Base-by-base conservation (phyloP, 2,888 invertebrate species). In the Cantharis rufa region DNA sequence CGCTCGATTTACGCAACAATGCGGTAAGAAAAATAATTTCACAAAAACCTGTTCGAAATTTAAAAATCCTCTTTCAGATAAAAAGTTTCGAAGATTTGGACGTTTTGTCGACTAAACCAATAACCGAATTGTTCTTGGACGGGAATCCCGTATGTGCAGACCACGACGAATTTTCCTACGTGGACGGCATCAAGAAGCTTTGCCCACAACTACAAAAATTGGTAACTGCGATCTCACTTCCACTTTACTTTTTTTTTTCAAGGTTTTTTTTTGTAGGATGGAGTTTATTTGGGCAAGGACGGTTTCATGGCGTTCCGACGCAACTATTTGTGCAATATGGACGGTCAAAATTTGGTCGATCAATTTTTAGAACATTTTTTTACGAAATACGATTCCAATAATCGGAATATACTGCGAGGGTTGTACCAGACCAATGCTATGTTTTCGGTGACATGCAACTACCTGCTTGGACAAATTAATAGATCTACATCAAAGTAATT, bases 141-240 rank as follows among this genome's bases (percentile, higher is more conserved):
- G 93, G 92, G 0, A 95, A 95, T 88, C 93, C 93, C 0, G 82
- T 95, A 0, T 94, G 94, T 84, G 90, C 90, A 71, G 91, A 92
- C 82, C 93, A 91, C 83, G 91, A 91, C 72, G 89, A 91, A 0
- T 86, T 88, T 0, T 88, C 90, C 3, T 95, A 95, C 84, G 87
- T 93, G 13, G 90, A 90, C 68, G 89, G 90, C 1, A 84, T 90
- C 0, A 90, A 86, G 78, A 87, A 88, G 81, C 87, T 91, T 78
- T 92, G 91, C 81, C 90, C 91, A 0, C 84, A 86, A 66, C 78
- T 93, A 62, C 85, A 82, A 62, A 89, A 89, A 81, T 85, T 93
- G 81, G 91, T 91, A 83, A n/a, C n/a, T n/a, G n/a, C 89, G 32
- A 32, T 32, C n/a, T n/a, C 32, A 32, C 13, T 4, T 13, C 5